Evolutionary conservation across 2,888 invertebrate genomes (phyloP).

Genomic region (Sericinus montela): DNA sequence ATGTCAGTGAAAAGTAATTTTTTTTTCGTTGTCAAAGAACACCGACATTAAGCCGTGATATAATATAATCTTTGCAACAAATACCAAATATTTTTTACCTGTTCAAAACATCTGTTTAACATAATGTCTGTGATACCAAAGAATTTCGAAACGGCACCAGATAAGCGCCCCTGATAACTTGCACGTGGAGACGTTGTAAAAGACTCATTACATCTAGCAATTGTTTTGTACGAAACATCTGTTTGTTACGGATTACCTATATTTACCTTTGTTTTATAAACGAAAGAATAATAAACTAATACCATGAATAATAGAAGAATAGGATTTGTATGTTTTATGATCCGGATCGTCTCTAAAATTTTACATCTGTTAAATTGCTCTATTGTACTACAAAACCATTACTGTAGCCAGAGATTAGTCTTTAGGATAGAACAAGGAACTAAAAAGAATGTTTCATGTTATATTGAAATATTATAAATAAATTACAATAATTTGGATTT

Average conservation of each 20-base stretch:
- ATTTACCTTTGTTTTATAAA: not conserved
- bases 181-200: not conserved
- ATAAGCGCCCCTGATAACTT: constrained; percentile 2
- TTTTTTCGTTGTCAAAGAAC: no score
- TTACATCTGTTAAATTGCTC: no score
- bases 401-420: no score
- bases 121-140: not conserved
- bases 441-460: no score
- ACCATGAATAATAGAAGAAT: not conserved
- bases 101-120: constrained; percentile 11
- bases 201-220: not conserved
- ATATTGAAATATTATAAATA: no score
- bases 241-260: constrained; percentile 3
- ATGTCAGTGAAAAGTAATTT: no score
- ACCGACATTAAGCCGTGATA: no score
- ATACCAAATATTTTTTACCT: not conserved
- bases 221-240: constrained; percentile 10
- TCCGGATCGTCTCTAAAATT: no score
- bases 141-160: not conserved
- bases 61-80: no score
- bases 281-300: not conserved
- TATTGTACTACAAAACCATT: no score
- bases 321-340: not conserved
- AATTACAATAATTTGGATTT: no score
- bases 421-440: no score